Percentiles rank a stretch among this genome's conserved stretches.
phyloP scores from a whole-genome alignment of 2,113 vertebrate genomes.

The Oncorhynchus tshawytscha region DNA sequence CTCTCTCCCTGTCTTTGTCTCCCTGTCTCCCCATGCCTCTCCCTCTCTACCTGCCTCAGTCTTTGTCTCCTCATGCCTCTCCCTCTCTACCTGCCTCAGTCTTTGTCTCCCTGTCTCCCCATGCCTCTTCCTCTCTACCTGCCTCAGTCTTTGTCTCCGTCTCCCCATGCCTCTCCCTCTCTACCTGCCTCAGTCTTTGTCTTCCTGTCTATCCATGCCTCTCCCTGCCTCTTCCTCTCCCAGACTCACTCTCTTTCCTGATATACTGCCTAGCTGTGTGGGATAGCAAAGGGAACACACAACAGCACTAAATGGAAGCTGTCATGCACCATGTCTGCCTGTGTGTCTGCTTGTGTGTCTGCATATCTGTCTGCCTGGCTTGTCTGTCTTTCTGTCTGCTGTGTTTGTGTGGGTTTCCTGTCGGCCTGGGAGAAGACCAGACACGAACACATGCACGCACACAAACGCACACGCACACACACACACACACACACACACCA shows the following conservation, averaged over 20 bases:
- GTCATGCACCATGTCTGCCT: no score
- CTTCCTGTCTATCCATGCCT: background rate
- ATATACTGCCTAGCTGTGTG: no score
- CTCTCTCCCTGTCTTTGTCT: no score
- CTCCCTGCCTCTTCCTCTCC: background rate
- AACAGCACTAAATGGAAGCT: no score
- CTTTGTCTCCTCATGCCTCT: background rate
- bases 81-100: background rate
- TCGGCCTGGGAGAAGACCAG: no score
- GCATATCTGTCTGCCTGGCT: no score
- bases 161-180: background rate
- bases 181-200: background rate
- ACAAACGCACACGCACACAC: accelerated
- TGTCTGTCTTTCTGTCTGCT: background rate
- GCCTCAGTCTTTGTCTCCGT: background rate
- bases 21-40: background rate
- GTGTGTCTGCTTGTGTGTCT: background rate
- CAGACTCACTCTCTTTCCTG: no score
- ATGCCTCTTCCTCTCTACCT: no score
- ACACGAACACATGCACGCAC: no score
- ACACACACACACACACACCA: no score
- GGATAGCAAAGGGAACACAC: no score
- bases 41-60: background rate
- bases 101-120: background rate
- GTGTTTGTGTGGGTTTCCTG: background rate